Base-by-base conservation (phyloP, 1,140 invertebrate genomes). In the Polyergus mexicanus region DNA sequence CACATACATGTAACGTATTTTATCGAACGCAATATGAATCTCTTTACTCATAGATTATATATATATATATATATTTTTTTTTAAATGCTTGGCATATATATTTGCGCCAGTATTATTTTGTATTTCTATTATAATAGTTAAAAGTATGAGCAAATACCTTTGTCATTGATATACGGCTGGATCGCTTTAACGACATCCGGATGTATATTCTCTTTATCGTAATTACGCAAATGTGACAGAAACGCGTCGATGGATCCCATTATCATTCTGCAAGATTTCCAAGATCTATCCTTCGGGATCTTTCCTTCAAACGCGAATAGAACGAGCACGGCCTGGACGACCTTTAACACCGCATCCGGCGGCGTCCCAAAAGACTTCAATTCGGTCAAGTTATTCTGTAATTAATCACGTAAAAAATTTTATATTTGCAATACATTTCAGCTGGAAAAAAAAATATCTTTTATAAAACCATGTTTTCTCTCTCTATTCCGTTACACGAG, bases 141-240 rank as follows among this genome's bases (percentile, higher is more conserved):
- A 51, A 51, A 51, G 3, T 19, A 19, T 47, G 3, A 44, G 41
- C 41, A 44, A 51, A 51, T 54, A 94, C 94, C 93, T 93, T 93
- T 93, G 68, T 95, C 89, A 4, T 90, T 94, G 66, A 96, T 93
- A 81, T 96, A 96, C n/a, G 95, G 95, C 84, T 95, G 94, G 44
- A 96, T 94, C 28, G 96, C 96, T 95, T 98, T 98, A 8, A 98
- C 97, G 65, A 98, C 96, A 88, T 98, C 97, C 0, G 98, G 97
- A 91, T 97, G 97, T 93, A 99, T 99, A 92, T 99, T 98, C 94
- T 99, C 98, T 94, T 99, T 99, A 93, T 99, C 97, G 91, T 99
- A 99, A 92, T 98, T 98, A 28, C 98, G 96, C 25, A 99, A 95
- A 87, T 97, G 96, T 88, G 97, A 96, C 38, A 99, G 94, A 94